Percentiles rank a stretch among this genome's conserved stretches.
Evolutionary conservation across 2,888 invertebrate genomes (phyloP).

Genomic region (Labia minor): DNA sequence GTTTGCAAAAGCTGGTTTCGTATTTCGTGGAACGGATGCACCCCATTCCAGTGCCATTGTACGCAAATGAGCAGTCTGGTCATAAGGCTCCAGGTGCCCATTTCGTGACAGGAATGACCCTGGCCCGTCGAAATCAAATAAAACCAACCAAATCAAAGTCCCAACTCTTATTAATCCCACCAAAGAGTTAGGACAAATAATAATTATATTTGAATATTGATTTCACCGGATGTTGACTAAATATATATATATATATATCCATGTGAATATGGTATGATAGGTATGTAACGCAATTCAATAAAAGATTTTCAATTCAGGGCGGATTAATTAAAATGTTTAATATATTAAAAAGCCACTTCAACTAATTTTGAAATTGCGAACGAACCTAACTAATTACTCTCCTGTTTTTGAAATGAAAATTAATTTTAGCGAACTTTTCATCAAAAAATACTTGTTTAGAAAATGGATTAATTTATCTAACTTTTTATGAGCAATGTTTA

Average conservation of each 20-base stretch:
- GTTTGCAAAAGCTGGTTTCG: neutral
- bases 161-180: no score
- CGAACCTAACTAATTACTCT: neutral
- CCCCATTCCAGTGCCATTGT: neutral
- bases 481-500: neutral
- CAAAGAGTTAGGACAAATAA: neutral
- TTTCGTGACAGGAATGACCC: neutral
- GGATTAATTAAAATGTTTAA: constrained; percentile 13
- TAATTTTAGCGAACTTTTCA: constrained; percentile 4
- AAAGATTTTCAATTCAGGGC: neutral
- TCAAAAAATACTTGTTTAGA: neutral
- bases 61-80: neutral
- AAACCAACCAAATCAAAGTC: no score
- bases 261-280: neutral
- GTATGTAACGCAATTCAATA: neutral
- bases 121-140: neutral
- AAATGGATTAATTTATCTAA: neutral
- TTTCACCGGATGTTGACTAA: neutral
- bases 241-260: no score
- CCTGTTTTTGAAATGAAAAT: neutral
- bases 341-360: constrained; percentile 13
- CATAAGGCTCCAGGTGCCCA: neutral
- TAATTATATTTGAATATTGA: constrained; percentile 7
- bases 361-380: constrained; percentile 2
- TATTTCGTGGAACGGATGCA: neutral